Percentiles rank a stretch among this genome's conserved stretches.
Conservation (phyloP, 2,888 invertebrate species). For the Tipula helvola region DNA sequence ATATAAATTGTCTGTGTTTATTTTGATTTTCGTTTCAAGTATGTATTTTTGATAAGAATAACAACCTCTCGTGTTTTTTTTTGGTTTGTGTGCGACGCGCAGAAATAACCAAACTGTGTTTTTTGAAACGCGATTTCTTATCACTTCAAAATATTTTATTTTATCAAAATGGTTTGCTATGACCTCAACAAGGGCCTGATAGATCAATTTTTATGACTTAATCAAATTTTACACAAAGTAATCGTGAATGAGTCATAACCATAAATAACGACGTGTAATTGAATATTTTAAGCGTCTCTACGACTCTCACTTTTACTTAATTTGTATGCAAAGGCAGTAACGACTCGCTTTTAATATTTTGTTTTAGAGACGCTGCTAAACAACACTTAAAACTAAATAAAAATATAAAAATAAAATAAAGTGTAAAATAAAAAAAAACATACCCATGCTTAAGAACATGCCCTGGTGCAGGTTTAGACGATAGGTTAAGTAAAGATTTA, state of each 20-base stretch:
- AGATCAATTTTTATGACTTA: neutral
- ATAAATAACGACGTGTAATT: neutral
- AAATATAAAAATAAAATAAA: slow-evolving; percentile 19
- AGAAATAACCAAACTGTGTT: neutral
- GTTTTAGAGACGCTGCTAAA: neutral
- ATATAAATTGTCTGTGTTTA: neutral
- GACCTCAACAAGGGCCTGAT: neutral
- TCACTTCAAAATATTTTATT: neutral
- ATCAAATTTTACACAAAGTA: neutral
- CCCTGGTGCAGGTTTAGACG: slow-evolving; percentile 49
- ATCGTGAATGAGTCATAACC: neutral
- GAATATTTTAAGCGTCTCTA: neutral
- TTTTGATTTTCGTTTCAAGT: neutral
- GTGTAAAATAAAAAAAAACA: slow-evolving; percentile 34
- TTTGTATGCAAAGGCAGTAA: neutral
- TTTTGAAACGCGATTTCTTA: neutral
- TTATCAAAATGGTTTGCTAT: neutral
- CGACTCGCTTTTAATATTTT: neutral
- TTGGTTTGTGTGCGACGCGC: neutral
- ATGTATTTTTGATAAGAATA: neutral
- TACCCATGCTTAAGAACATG: slow-evolving; percentile 57
- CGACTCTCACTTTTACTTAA: neutral
- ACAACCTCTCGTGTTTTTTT: neutral
- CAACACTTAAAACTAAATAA: neutral
- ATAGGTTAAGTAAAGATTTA: slow-evolving; percentile 58